Evolutionary conservation across 1,140 invertebrate genomes (phyloP), one percentile per base, ranked within the genome.

Genomic region (Nasonia giraulti): DNA sequence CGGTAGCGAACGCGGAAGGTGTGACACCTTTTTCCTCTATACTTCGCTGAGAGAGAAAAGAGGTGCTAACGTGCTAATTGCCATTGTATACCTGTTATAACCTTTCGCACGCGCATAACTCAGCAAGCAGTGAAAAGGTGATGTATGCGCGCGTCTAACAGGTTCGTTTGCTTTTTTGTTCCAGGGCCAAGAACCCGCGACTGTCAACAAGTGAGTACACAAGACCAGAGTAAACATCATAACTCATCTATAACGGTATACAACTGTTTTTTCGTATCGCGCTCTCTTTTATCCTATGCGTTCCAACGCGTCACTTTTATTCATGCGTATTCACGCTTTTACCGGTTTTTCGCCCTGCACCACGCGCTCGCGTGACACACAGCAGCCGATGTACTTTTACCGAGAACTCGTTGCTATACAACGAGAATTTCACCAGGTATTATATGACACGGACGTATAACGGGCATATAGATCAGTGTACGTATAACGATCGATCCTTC

Each of bases 161-260:
- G 55, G 55, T 62, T 62, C 55, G 20, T 62, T 62, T 62, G 20
- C 55, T 62, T 89, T 84, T 88, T 44, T 88, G 86, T 89, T 89
- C 50, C 89, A 89, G 89, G 84, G 87, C 79, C 74, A 84, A 86
- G 89, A 80, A 86, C 78, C 40, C 78, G 87, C 85, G 83, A 89
- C 73, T 83, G 77, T 85, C 82, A 87, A 89, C 90, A 90, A 91
- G 90, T 89, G 87, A 91, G 90, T 91, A 87, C 55, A 3, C 55
- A 14, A 55, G 50, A 50, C 23, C 75, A 78, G 11, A 55, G 44
- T 6, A 47, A 78, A 47, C n/a, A 44, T 44, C 8, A 20, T 78
- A 74, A 73, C 12, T n/a, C 75, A n/a, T 20, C n/a, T 31, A 27
- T 27, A 76, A 50, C 75, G 75, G 75, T 76, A 76, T 17, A 73